Base-by-base conservation (phyloP, 2,113 vertebrate species). In the Potamarius usumacintae region DNA sequence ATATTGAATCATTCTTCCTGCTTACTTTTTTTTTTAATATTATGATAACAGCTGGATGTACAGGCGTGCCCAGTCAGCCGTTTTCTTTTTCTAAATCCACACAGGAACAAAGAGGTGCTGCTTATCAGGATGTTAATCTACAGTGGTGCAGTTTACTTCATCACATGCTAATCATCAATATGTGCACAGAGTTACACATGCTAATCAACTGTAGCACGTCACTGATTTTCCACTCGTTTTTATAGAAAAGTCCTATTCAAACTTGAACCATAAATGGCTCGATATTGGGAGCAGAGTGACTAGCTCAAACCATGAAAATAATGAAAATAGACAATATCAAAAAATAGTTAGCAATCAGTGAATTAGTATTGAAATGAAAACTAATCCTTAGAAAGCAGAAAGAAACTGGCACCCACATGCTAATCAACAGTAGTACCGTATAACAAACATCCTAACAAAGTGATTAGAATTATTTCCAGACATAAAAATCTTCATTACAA, bases 71-170 rank as follows among this genome's bases (percentile, higher is more conserved):
- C 79, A 14, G 30, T 82, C 18, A 82, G 79, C 11, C 58, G 79
- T 82, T 82, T 82, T 82, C 79, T 62, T 34, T 82, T 82, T 62
- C 79, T 82, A 82, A 82, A 82, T 82, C 79, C 79, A 62, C 79
- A 82, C 79, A 82, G 30, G 57, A 82, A 62, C 57, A 82, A 82
- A 82, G 58, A 82, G 57, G 57, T 5, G 5, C 57, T 82, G 57
- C 79, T 48, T 12, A 62, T 11, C 20, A 82, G 79, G 57, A 82
- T 82, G 58, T 11, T 62, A 42, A 62, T 62, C 57, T 5, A 62
- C 20, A 48, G 10, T 82, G 10, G 57, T 62, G 55, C 27, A 81
- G 27, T 60, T 60, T 60, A 15, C 48, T 52, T 77, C 22, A 77
- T 52, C 25, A 15, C 58, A 62, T 48, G 10, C 57, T 82, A 62